These are phyloP conservation scores for Ectemnius cavifrons DNA, from an alignment of 2,888 invertebrate species.

Conservation along the genomic window DNA sequence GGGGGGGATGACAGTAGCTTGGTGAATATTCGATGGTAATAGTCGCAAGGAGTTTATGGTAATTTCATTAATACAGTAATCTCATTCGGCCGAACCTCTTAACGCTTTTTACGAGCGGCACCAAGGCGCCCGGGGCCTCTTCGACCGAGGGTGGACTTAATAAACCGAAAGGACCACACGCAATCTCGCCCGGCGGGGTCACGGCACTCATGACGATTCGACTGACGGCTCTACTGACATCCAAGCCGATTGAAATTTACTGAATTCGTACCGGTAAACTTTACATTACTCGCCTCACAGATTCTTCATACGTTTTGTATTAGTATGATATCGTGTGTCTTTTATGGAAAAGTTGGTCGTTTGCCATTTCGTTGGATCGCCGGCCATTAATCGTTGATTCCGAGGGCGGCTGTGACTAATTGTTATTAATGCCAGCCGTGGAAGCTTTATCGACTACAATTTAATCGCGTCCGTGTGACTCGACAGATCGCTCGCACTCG, in stretches of 20 bases:
- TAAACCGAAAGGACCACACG: slow-evolving; percentile 52
- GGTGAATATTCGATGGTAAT: too few species aligned
- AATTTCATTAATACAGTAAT: too few species aligned
- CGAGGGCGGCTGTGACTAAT: slow-evolving; percentile 35
- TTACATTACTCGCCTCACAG: too few species aligned
- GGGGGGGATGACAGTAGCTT: too few species aligned
- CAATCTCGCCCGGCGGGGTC: slow-evolving; percentile 3
- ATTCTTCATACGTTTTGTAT: too few species aligned
- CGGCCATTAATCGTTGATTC: slow-evolving; percentile 28
- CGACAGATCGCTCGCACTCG: neutral
- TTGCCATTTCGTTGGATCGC: neutral
- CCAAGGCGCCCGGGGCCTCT: slow-evolving; percentile 29
- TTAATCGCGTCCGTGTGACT: slow-evolving; percentile 41
- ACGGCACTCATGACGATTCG: too few species aligned
- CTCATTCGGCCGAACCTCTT: neutral
- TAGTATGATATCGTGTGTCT: too few species aligned
- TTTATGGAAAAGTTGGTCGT: too few species aligned
- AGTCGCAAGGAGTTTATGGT: too few species aligned
- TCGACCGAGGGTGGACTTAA: slow-evolving; percentile 44
- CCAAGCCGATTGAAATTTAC: too few species aligned
- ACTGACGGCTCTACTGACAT: neutral
- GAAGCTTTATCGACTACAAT: slow-evolving; percentile 51
- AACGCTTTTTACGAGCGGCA: slow-evolving; percentile 3
- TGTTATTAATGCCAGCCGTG: slow-evolving; percentile 50
- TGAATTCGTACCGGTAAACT: too few species aligned